Conservation (phyloP, 2,888 invertebrate genomes). For the Theretra japonica region DNA sequence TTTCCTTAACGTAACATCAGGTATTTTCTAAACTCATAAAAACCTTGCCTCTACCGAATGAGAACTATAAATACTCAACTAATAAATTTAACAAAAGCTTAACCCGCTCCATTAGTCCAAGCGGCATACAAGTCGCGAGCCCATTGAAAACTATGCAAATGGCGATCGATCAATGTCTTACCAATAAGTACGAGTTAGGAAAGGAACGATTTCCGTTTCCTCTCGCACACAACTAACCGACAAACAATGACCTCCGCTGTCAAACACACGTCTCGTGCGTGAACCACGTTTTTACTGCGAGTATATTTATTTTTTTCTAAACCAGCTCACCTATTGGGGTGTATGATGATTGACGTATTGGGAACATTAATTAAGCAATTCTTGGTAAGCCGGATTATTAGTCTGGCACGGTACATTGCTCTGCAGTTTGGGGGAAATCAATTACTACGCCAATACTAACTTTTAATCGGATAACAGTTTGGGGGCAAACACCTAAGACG, state of each 20-base stretch:
- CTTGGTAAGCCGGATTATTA: slow-evolving; percentile 7
- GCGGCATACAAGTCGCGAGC: slow-evolving; percentile 31
- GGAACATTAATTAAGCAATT: slow-evolving; percentile 12
- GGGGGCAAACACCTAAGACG: neutral
- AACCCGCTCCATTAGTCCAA: slow-evolving; percentile 5
- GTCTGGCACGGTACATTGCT: neutral
- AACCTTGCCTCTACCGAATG: too few relatives aligned
- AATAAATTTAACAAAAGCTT: neutral
- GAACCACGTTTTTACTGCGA: neutral
- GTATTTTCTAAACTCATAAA: too few relatives aligned
- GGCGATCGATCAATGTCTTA: slow-evolving; percentile 58
- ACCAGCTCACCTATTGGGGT: neutral
- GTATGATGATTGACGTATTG: slow-evolving; percentile 24
- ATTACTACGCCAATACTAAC: neutral
- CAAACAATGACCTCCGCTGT: slow-evolving; percentile 52
- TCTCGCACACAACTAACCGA: slow-evolving; percentile 37
- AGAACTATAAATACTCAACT: neutral
- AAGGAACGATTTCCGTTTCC: slow-evolving; percentile 65
- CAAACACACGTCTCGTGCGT: slow-evolving; percentile 40
- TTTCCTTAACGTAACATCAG: too few relatives aligned
- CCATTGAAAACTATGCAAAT: slow-evolving; percentile 46
- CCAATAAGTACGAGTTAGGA: slow-evolving; percentile 49
- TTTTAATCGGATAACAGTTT: neutral
- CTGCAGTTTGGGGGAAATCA: neutral
- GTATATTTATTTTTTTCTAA: slow-evolving; percentile 23